Conservation (phyloP, 2,888 invertebrate species). For the Pollenia labialis region DNA sequence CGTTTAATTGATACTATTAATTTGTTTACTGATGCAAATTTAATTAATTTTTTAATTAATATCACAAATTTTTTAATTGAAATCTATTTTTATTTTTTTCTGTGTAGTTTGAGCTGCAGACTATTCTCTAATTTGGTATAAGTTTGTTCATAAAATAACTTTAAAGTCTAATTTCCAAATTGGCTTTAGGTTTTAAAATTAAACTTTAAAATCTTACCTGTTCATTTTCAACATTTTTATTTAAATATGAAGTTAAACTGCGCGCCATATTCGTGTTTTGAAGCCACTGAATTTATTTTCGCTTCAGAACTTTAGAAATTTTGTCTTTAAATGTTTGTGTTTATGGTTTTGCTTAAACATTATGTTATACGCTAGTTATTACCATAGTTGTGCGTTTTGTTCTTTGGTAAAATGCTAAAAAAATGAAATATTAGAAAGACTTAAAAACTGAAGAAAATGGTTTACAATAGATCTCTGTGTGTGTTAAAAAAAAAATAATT, state of each 20-base stretch:
- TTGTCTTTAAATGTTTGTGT: not conserved
- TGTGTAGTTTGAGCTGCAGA: too few relatives aligned
- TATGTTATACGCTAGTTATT: not conserved
- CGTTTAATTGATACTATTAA: too few relatives aligned
- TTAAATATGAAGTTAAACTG: slow-evolving; percentile 59
- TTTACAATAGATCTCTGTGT: not conserved
- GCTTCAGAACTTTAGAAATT: not conserved
- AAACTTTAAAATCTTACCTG: slow-evolving; percentile 52
- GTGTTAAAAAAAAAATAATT: not conserved
- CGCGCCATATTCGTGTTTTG: slow-evolving; percentile 54
- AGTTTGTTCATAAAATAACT: too few relatives aligned
- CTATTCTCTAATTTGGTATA: too few relatives aligned
- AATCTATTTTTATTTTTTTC: too few relatives aligned
- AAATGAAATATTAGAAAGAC: too few relatives aligned
- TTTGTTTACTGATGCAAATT: too few relatives aligned
- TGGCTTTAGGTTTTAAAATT: not conserved
- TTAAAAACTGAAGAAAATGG: not conserved
- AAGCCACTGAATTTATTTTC: not conserved
- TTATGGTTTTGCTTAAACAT: not conserved
- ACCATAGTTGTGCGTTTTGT: not conserved
- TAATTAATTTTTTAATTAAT: too few relatives aligned
- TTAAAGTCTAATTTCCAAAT: too few relatives aligned
- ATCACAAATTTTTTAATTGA: too few relatives aligned
- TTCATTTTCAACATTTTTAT: slow-evolving; percentile 69
- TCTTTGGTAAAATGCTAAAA: not conserved